These are phyloP conservation scores for Diphyllodes magnificus DNA, from an alignment of 2,113 vertebrate species.

Conservation along the genomic window DNA sequence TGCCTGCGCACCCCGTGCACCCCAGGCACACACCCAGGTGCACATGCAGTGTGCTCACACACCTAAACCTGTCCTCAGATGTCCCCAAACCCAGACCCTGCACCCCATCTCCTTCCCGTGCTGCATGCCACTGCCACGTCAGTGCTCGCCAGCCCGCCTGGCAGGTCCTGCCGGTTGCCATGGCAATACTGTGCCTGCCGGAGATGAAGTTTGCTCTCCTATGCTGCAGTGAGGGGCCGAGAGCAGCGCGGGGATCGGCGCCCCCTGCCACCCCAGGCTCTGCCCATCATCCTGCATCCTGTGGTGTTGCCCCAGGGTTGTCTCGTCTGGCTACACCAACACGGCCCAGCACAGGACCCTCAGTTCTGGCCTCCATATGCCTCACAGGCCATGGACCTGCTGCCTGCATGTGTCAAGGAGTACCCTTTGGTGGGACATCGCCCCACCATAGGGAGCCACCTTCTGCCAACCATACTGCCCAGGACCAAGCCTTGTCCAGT, in stretches of 20 bases:
- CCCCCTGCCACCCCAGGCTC: not conserved
- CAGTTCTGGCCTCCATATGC: not conserved
- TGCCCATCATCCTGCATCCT: not conserved
- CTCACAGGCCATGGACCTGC: not conserved
- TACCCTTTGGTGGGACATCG: not conserved
- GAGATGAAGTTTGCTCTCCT: conserved; percentile 9
- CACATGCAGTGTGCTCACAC: not conserved
- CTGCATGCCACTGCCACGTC: not conserved
- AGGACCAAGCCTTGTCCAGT: not conserved
- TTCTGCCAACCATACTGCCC: not conserved
- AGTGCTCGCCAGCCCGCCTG: not conserved
- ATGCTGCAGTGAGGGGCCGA: not conserved
- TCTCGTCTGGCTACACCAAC: not conserved
- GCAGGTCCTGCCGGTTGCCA: conserved; percentile 34
- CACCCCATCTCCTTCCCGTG: not conserved
- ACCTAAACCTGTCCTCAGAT: not conserved
- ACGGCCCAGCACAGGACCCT: not conserved
- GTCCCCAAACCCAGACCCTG: not conserved
- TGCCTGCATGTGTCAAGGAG: not conserved
- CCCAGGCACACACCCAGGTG: not conserved
- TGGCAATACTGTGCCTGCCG: not conserved
- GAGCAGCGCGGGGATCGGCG: not conserved
- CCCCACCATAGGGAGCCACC: not conserved
- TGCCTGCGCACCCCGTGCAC: not conserved
- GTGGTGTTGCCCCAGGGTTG: not conserved